Evolutionary conservation across 2,113 vertebrate species (phyloP), one percentile per base, ranked within the genome.

Genomic region (Vulpes vulpes): DNA sequence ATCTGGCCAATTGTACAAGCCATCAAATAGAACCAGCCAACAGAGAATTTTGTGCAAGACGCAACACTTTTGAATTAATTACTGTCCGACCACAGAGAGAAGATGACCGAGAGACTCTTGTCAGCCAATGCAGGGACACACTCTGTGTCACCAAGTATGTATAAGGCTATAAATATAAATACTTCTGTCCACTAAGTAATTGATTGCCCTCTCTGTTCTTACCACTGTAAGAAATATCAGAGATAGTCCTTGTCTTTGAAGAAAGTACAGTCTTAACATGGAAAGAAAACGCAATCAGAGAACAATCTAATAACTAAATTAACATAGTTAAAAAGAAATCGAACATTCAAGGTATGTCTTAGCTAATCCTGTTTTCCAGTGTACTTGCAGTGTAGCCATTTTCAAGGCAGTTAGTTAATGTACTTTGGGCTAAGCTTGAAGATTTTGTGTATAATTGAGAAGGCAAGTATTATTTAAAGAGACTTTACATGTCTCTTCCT

Each of bases 101-200:
- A 30, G 99, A 99, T 20, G 99, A 99, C 98, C 98, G 97, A 84
- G 99, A 99, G 98, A 99, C 99, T 0, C 99, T 99, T 0, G 99
- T 99, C 97, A 99, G 99, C 97, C 99, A 99, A 27, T 99, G 99
- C 98, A 99, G 98, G 87, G 99, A 99, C 94, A 99, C 99, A 0
- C 99, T 99, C 94, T 99, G 99, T 98, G 99, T 99, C 95, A 99
- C 99, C 76, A 99, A 99, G 99, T 99, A 98, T 98, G 99, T 98
- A 79, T 62, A 5, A 38, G 3, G 35, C 69, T 22, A n/a, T 35
- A 23, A 11, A 11, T 76, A n/a, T 62, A 23, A 17, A 11, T 81
- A 30, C 62, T 83, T 83, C 74, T 69, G 0, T 60, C 55, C 62
- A 3, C 71, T n/a, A 30, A 76, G 17, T 62, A n/a, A 30, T 23